Percentiles rank a stretch among this genome's conserved stretches.
Conservation (phyloP, 2,797 vertebrate genomes). For the Hydrophis major region DNA sequence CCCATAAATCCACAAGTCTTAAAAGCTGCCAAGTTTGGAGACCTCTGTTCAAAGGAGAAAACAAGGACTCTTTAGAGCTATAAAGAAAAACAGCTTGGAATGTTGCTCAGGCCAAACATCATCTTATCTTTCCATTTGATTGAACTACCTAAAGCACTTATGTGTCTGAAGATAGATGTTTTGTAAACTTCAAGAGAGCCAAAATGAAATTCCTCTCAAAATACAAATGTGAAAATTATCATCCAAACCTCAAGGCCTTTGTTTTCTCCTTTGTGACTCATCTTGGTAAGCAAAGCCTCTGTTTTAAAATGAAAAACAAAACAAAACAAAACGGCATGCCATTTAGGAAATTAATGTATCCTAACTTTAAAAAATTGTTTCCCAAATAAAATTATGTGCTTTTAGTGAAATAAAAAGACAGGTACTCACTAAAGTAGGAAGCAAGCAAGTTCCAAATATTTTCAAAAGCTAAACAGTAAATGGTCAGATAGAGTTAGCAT, state of each 20-base stretch:
- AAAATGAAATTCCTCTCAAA: neutral
- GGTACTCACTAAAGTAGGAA: conserved; percentile 10
- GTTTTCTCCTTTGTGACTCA: neutral
- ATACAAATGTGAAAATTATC: conserved; percentile 9
- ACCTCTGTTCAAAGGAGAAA: neutral
- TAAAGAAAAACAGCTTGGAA: neutral
- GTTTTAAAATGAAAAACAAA: neutral
- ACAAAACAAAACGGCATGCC: rapidly evolving
- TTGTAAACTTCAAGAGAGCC: neutral
- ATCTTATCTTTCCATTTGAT: neutral
- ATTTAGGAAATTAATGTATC: neutral
- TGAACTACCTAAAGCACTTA: neutral
- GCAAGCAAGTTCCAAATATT: neutral
- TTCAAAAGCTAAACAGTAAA: neutral
- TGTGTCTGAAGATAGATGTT: neutral
- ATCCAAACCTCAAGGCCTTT: neutral
- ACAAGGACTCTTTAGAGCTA: neutral
- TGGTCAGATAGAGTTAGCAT: conserved; percentile 9
- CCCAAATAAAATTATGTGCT: conserved; percentile 3
- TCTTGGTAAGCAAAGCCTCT: neutral
- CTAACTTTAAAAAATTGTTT: neutral
- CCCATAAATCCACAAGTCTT: too few relatives aligned
- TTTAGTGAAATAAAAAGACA: conserved; percentile 12
- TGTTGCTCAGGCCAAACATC: neutral
- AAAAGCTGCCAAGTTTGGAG: too few relatives aligned